Conservation (phyloP, 2,797 vertebrate genomes). For the Phrynocephalus guinanensis region DNA sequence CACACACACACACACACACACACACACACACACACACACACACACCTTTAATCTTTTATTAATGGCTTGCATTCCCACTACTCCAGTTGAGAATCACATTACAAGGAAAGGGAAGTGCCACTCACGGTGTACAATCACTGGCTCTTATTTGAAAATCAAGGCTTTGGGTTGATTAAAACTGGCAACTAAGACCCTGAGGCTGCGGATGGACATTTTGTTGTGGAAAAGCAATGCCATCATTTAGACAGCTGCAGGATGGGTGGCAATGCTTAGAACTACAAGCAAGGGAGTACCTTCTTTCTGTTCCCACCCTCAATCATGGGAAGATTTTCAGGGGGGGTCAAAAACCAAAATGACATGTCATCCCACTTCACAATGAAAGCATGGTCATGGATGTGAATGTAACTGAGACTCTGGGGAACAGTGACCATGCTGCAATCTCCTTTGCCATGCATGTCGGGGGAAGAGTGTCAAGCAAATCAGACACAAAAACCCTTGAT, state of each 20-base stretch:
- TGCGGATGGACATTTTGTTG: conserved; percentile 55
- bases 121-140: conserved; percentile 53
- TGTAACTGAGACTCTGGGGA: too few relatives aligned
- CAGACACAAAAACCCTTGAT: too few relatives aligned
- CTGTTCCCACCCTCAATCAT: conserved; percentile 46
- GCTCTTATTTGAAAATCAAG: conserved; percentile 67
- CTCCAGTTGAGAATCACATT: conserved; percentile 67
- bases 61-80: conserved; percentile 74
- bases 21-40: not conserved
- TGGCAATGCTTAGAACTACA: conserved; percentile 1
- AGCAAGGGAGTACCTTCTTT: conserved; percentile 34
- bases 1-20: not conserved
- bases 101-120: conserved; percentile 52
- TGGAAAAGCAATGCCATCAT: conserved; percentile 23
- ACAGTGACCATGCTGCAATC: too few relatives aligned
- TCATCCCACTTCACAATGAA: not conserved
- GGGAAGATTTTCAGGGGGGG: conserved; percentile 11
- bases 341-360: conserved; percentile 49
- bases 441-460: too few relatives aligned
- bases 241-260: conserved; percentile 53
- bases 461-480: too few relatives aligned
- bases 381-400: too few relatives aligned
- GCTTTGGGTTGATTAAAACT: conserved; percentile 60
- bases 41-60: conserved; percentile 76
- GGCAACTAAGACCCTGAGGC: conserved; percentile 47